A percentile compares a stretch with the other conserved stretches of the same genome.
Conservation (phyloP, 1,140 invertebrate genomes). For the Microplitis mediator region DNA sequence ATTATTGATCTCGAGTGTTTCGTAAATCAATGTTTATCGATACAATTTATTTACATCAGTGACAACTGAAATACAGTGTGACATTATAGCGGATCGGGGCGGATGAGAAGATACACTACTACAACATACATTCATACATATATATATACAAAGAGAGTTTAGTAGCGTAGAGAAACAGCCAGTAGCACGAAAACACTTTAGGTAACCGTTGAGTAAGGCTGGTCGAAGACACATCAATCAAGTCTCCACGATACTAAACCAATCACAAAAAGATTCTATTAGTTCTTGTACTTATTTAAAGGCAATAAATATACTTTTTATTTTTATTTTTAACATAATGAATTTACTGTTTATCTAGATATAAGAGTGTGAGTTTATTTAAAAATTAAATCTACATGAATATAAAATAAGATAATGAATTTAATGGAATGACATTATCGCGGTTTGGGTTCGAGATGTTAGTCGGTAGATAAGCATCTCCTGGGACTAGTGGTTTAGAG, state of each 20-base stretch:
- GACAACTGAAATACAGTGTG: conserved; percentile 15
- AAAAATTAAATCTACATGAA: conserved; percentile 3
- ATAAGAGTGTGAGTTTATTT: no score
- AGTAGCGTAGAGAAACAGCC: conserved; percentile 11
- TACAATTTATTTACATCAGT: conserved; percentile 16
- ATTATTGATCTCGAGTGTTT: background rate
- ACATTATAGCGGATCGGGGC: conserved; percentile 15
- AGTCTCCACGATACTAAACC: conserved; percentile 24
- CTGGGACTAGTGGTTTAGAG: conserved; percentile 30
- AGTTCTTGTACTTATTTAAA: no score
- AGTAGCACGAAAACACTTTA: conserved; percentile 50
- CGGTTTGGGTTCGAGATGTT: conserved; percentile 27
- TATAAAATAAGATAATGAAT: conserved; percentile 1
- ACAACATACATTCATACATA: background rate
- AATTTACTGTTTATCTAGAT: no score
- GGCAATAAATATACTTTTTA: no score
- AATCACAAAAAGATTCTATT: no score
- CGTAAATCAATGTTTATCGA: conserved; percentile 1
- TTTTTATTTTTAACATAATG: no score
- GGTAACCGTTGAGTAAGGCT: conserved; percentile 32
- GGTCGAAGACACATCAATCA: conserved; percentile 52
- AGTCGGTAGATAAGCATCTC: conserved; percentile 43
- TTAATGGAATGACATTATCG: conserved; percentile 6
- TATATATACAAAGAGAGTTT: no score
- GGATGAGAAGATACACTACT: conserved; percentile 13